A percentile compares a stretch with the other conserved stretches of the same genome.
Evolutionary conservation across 1,140 invertebrate genomes (phyloP).

Genomic region (Lepidotrigona ventralis): DNA sequence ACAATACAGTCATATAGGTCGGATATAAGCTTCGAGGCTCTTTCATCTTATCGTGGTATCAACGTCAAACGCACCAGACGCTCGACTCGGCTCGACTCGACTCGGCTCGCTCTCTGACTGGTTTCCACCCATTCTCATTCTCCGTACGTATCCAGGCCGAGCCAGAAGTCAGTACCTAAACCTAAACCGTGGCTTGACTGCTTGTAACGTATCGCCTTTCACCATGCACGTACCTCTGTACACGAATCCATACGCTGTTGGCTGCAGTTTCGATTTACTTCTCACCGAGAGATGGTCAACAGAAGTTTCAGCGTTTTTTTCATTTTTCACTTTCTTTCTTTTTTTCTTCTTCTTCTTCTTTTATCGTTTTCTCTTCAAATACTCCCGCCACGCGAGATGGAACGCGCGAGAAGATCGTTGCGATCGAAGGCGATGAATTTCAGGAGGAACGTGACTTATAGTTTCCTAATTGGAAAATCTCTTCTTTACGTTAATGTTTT

Average conservation of each 20-base stretch:
- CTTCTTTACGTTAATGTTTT: too few species aligned
- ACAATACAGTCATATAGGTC: constrained; percentile 77
- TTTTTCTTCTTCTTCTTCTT: not conserved
- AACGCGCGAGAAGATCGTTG: not conserved
- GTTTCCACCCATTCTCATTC: constrained; percentile 73
- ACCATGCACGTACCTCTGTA: constrained; percentile 8
- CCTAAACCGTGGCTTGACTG: constrained; percentile 49
- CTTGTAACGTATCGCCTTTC: constrained; percentile 70
- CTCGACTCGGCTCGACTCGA: constrained; percentile 58
- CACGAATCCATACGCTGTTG: not conserved
- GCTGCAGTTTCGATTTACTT: constrained; percentile 19
- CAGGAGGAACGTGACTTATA: not conserved
- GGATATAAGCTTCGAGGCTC: constrained; percentile 78
- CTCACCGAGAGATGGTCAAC: not conserved
- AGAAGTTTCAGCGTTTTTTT: not conserved
- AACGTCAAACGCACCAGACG: constrained; percentile 79
- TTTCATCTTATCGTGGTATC: constrained; percentile 80
- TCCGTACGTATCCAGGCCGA: constrained; percentile 68
- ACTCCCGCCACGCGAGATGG: too few species aligned
- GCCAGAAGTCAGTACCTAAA: constrained; percentile 68
- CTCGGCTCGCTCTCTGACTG: constrained; percentile 66
- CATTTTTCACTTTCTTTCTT: not conserved
- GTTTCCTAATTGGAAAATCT: not conserved
- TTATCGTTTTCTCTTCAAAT: not conserved
- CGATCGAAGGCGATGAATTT: not conserved